Evolutionary conservation across 2,113 vertebrate species (phyloP), one percentile per base, ranked within the genome.

Genomic region (Sarotherodon lohbergeri): DNA sequence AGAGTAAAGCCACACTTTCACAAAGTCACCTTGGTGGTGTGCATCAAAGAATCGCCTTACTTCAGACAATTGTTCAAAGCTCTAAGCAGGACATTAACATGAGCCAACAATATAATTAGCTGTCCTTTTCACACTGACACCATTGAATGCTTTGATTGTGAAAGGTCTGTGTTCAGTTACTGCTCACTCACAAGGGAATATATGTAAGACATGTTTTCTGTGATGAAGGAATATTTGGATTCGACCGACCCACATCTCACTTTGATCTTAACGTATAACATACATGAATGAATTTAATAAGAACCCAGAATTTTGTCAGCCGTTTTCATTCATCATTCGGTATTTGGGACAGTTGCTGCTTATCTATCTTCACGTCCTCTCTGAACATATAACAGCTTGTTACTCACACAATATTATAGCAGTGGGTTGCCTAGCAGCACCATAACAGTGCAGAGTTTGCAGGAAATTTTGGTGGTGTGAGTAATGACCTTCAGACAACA

Each of bases 401-500:
- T 76, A 71, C 27, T 78, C 73, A 78, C 59, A 36, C 36, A 8
- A 81, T 68, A 80, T 80, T 66, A 36, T 71, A 81, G 55, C 81
- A 88, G 5, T 52, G 29, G 71, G 93, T 95, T 94, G 90, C 94
- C 89, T 92, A 95, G 93, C 93, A 82, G 3, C 76, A 32, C 12
- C 93, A 94, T 17, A 94, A 95, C 92, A 95, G 32, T 11, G 81
- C 78, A 79, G 19, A 14, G 56, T 82, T 81, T 83, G 83, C 90
- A 91, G 93, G 85, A 94, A 91, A 84, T 80, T 71, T 78, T 78
- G 82, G 46, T 54, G 12, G 80, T 68, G 88, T 86, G 90, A 90
- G 89, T 93, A 91, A 94, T 92, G 91, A 86, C 66, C 83, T 59
- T 48, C 76, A 89, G 63, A 79, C 81, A 83, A 85, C 87, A 89